Conservation (phyloP, 1,140 invertebrate species). For the Penaeus vannamei region DNA sequence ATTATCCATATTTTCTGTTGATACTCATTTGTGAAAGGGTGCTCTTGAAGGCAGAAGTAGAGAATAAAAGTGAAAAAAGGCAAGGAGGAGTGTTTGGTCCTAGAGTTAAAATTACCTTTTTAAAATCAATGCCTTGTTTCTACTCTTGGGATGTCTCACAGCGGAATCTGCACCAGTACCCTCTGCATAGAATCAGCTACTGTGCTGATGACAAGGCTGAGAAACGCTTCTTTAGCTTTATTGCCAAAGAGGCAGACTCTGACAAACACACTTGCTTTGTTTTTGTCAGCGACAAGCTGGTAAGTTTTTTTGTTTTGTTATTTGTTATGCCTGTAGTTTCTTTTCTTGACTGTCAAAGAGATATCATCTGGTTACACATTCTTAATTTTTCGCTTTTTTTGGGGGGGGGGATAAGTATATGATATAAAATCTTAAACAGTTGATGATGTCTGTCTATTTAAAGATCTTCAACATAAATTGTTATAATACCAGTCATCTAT, state of each 20-base stretch:
- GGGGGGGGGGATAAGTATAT: too few species aligned
- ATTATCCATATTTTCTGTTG: too few species aligned
- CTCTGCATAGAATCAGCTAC: conserved; percentile 97
- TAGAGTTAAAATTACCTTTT: not conserved
- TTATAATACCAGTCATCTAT: too few species aligned
- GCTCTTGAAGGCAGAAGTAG: too few species aligned
- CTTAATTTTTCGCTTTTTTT: too few species aligned
- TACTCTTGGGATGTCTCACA: conserved; percentile 71
- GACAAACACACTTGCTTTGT: conserved; percentile 96
- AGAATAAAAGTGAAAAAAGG: too few species aligned
- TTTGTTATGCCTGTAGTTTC: not conserved
- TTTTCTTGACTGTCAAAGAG: not conserved
- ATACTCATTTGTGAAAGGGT: too few species aligned
- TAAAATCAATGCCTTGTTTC: not conserved
- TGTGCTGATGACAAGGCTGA: conserved; percentile 98
- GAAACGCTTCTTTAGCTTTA: conserved; percentile 97
- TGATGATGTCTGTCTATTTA: too few species aligned
- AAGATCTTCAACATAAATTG: too few species aligned
- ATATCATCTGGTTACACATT: too few species aligned
- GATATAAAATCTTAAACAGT: too few species aligned
- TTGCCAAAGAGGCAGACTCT: conserved; percentile 87
- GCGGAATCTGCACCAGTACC: conserved; percentile 93
- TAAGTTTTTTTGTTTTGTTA: conserved; percentile 71
- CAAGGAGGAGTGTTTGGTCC: too few species aligned
- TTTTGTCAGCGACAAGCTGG: conserved; percentile 94